phyloP scores from a whole-genome alignment of 2,888 invertebrate species.

The Camptogramma bilineatum region DNA sequence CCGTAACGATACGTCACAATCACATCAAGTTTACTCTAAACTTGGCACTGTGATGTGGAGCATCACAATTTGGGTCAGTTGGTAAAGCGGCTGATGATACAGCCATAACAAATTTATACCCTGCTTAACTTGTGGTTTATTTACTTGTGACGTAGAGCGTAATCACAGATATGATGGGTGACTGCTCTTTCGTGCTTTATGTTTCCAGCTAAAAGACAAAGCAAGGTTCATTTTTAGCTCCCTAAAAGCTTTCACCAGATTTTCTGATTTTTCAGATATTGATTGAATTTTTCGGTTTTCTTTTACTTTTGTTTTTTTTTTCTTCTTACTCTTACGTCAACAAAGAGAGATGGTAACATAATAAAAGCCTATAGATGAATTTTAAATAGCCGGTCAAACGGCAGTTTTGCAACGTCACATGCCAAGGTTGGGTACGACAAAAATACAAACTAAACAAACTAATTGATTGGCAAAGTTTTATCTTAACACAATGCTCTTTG shows the following conservation, averaged over 20 bases:
- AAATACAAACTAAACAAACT: conserved; percentile 33
- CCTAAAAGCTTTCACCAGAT: no score
- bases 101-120: conserved; percentile 48
- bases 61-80: conserved; percentile 78
- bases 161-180: background rate
- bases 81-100: conserved; percentile 63
- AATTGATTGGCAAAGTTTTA: conserved; percentile 41
- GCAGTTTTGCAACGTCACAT: conserved; percentile 25
- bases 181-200: no score
- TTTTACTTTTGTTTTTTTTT: no score
- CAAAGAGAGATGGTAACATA: no score
- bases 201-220: no score
- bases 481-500: conserved; percentile 36
- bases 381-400: no score
- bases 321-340: no score
- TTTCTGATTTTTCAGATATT: no score
- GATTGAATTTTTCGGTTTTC: no score
- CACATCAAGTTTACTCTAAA: conserved; percentile 57
- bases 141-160: no score
- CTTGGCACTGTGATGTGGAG: conserved; percentile 75
- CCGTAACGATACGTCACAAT: conserved; percentile 27
- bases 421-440: conserved; percentile 35
- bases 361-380: no score
- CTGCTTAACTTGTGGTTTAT: background rate
- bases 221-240: no score